Evolutionary conservation across 2,113 vertebrate species (phyloP).

Genomic region (Caloenas nicobarica): DNA sequence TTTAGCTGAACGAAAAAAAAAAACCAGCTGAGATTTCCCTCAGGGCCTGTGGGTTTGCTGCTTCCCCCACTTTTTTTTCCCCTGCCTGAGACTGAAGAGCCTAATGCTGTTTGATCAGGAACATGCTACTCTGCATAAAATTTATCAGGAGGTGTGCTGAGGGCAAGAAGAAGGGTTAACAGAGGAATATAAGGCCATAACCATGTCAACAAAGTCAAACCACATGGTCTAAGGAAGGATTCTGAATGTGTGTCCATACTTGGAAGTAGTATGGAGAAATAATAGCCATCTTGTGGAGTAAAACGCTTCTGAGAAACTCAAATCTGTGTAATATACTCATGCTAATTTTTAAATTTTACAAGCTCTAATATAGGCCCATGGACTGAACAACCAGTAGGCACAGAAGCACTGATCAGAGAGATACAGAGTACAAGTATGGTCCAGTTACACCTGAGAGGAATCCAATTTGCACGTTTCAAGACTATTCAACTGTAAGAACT

Average conservation of each 20-base stretch:
- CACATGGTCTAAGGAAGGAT: not conserved
- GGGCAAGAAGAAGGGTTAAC: not conserved
- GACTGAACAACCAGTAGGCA: not conserved
- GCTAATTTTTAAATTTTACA: not conserved
- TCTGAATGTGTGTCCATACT: not conserved
- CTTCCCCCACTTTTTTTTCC: accelerated
- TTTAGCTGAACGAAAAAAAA: not conserved
- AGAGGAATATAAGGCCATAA: not conserved
- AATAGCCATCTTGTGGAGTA: not conserved
- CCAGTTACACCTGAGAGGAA: not conserved
- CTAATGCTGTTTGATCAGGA: not conserved
- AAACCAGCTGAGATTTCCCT: not conserved
- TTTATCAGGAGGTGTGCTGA: not conserved
- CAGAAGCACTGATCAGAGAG: not conserved
- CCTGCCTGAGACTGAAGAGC: not conserved
- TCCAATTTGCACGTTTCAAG: not conserved
- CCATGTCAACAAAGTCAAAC: not conserved
- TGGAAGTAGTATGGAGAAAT: not conserved
- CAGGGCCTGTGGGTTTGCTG: not conserved
- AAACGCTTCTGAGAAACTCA: not conserved
- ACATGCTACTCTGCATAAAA: accelerated
- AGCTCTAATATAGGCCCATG: not conserved
- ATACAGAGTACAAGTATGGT: not conserved
- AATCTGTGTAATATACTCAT: not conserved
- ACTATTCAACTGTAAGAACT: accelerated